phyloP scores from a whole-genome alignment of 2,113 vertebrate genomes.

The Leptocoma aspasia region DNA sequence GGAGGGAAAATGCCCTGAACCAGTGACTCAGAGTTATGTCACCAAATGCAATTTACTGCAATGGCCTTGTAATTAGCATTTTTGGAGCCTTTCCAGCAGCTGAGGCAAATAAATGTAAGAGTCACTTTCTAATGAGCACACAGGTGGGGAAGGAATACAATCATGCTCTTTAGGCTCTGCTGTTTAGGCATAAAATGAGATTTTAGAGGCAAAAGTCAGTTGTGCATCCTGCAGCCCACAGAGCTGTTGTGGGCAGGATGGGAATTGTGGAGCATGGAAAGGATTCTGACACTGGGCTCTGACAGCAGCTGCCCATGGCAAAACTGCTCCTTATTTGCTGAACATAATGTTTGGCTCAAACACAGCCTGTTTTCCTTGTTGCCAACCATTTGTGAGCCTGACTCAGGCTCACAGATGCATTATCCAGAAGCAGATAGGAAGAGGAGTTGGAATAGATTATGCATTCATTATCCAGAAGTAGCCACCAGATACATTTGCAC shows the following conservation, averaged over 20 bases:
- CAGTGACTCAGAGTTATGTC: not conserved
- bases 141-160: not conserved
- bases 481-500: not conserved
- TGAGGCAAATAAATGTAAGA: not conserved
- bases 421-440: not conserved
- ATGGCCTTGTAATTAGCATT: not conserved
- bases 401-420: not conserved
- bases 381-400: constrained; percentile 17
- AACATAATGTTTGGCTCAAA: constrained; percentile 17
- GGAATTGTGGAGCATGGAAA: rapidly evolving
- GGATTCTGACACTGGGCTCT: not conserved
- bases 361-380: not conserved
- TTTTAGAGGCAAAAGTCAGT: not conserved
- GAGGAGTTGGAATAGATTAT: not conserved
- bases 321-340: constrained; percentile 14
- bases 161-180: not conserved
- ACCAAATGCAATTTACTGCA: not conserved
- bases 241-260: not conserved
- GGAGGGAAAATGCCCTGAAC: not conserved
- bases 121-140: not conserved
- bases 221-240: not conserved
- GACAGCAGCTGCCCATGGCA: not conserved
- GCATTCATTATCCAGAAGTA: not conserved
- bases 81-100: not conserved
- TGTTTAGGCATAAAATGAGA: not conserved